A percentile compares a stretch with the other conserved stretches of the same genome.
Evolutionary conservation across 2,888 invertebrate species (phyloP).

Genomic region (Latrodectus hesperus): DNA sequence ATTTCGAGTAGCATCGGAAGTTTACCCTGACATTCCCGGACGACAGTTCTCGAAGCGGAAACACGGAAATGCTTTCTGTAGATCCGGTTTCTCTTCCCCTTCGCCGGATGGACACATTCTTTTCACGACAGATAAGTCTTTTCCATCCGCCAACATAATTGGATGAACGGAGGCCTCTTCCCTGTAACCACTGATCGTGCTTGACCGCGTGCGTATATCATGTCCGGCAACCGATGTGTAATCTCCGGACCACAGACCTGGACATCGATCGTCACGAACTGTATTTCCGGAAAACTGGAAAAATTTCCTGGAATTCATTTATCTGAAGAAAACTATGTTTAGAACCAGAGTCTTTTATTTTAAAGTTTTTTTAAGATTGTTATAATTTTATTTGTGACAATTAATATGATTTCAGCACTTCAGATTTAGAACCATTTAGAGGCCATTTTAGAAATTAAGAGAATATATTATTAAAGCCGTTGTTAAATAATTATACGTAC

Average conservation of each 20-base stretch:
- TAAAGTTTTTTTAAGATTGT: too few relatives aligned
- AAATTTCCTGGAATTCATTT: conserved; percentile 7
- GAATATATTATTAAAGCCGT: too few relatives aligned
- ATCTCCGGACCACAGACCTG: conserved; percentile 39
- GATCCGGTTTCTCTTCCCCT: conserved; percentile 7
- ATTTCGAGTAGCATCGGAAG: conserved; percentile 6
- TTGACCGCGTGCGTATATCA: conserved; percentile 48
- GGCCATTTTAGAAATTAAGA: too few relatives aligned
- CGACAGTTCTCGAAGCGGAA: background rate
- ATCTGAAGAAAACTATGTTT: background rate
- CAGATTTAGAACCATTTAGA: too few relatives aligned
- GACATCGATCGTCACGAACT: conserved; percentile 46
- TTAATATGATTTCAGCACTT: too few relatives aligned
- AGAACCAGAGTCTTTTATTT: too few relatives aligned
- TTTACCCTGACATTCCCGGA: background rate
- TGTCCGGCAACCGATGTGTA: conserved; percentile 14
- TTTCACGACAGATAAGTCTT: conserved; percentile 33
- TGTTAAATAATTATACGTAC: too few relatives aligned
- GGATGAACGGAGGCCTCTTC: conserved; percentile 4
- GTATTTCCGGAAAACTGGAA: conserved; percentile 25
- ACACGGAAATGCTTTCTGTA: conserved; percentile 52
- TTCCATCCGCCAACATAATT: conserved; percentile 26
- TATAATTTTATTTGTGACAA: too few relatives aligned
- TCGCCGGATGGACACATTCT: conserved; percentile 20
- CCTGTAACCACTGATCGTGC: conserved; percentile 24